Conservation (phyloP, 2,888 invertebrate genomes). For the Polydrusus cervinus region DNA sequence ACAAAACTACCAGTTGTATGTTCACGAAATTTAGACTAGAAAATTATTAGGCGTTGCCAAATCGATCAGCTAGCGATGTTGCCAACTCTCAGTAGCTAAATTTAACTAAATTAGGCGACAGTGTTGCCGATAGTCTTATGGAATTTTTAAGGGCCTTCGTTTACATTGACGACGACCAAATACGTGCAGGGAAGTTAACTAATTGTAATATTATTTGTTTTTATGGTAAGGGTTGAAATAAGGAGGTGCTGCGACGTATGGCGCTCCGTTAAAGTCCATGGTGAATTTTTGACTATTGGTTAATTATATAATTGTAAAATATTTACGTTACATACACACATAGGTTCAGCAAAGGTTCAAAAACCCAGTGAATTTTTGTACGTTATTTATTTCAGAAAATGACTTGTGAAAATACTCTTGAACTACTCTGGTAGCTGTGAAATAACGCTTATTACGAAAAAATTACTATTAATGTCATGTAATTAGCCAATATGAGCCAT, state of each 20-base stretch:
- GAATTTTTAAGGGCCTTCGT: conserved; percentile 36
- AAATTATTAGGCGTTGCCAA: conserved; percentile 12
- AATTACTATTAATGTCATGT: too few species aligned
- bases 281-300: too few species aligned
- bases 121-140: conserved; percentile 25
- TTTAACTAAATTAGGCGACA: conserved; percentile 24
- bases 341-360: background rate
- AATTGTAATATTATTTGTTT: conserved; percentile 42
- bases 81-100: conserved; percentile 43
- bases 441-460: too few species aligned
- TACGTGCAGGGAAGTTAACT: conserved; percentile 50
- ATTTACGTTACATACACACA: too few species aligned
- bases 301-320: too few species aligned
- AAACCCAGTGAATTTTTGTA: background rate
- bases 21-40: background rate
- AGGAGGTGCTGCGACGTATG: background rate
- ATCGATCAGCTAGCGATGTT: conserved; percentile 16
- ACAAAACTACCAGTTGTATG: too few species aligned
- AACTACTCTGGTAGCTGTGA: too few species aligned
- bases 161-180: conserved; percentile 50
- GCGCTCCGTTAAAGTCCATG: background rate
- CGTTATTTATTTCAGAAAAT: background rate
- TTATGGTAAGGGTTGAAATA: conserved; percentile 42
- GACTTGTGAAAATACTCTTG: background rate
- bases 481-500: too few species aligned